These are phyloP conservation scores for Spodoptera exigua DNA, from an alignment of 2,888 invertebrate genomes.

Conservation along the genomic window DNA sequence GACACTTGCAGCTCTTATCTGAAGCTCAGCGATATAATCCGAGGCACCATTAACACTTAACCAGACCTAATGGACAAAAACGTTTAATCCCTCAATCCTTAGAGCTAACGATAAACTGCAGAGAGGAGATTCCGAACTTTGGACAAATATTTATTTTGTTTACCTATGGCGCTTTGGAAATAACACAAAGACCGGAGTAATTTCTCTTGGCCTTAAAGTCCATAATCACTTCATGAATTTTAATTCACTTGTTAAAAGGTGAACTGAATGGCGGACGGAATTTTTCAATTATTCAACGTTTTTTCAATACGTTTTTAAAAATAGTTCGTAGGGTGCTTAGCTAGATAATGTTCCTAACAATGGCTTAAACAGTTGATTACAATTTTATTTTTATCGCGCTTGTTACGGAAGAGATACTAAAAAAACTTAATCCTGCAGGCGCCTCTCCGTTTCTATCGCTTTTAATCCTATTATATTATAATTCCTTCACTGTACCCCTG, in stretches of 20 bases:
- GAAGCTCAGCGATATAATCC: slow-evolving; percentile 79
- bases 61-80: slow-evolving; percentile 87
- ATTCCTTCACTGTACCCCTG: slow-evolving; percentile 44
- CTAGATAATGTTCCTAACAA: slow-evolving; percentile 38
- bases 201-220: no score
- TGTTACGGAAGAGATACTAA: slow-evolving; percentile 58
- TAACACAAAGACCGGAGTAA: background rate
- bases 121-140: slow-evolving; percentile 66
- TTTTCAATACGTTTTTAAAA: slow-evolving; percentile 11
- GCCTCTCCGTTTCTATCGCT: slow-evolving; percentile 52
- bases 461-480: slow-evolving; percentile 65
- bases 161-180: background rate
- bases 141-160: slow-evolving; percentile 52
- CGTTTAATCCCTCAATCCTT: slow-evolving; percentile 81
- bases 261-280: no score
- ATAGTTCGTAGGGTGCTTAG: slow-evolving; percentile 20
- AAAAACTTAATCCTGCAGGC: slow-evolving; percentile 68
- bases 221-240: background rate
- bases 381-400: slow-evolving; percentile 38
- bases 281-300: background rate
- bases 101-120: slow-evolving; percentile 75
- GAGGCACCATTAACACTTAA: slow-evolving; percentile 86
- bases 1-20: slow-evolving; percentile 76
- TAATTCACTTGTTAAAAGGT: background rate
- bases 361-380: slow-evolving; percentile 59